These are phyloP conservation scores for Anas platyrhynchos DNA, from an alignment of 2,113 vertebrate species.

Conservation along the genomic window DNA sequence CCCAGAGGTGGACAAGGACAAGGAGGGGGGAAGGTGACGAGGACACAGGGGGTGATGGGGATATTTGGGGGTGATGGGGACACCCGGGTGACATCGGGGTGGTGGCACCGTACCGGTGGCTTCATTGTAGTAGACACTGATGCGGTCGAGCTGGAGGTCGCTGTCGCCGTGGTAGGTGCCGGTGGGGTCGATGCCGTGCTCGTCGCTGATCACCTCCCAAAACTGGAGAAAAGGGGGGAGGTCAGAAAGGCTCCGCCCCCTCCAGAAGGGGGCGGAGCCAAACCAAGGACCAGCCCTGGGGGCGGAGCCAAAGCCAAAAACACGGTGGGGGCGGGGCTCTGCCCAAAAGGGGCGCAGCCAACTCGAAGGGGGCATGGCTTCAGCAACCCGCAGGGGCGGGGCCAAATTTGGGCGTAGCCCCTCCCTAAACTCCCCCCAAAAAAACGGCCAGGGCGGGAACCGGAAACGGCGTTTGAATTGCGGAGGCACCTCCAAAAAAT, in stretches of 20 bases:
- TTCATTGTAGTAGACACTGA: constrained; percentile 88
- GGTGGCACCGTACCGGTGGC: constrained; percentile 76
- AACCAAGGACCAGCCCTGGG: too few species aligned
- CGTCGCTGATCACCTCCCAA: constrained; percentile 88
- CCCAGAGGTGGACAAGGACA: not conserved
- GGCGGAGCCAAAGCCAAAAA: not conserved
- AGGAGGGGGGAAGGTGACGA: not conserved
- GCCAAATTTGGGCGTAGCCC: rapidly evolving
- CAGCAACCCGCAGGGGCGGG: not conserved
- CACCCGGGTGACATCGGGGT: not conserved
- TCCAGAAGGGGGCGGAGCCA: not conserved
- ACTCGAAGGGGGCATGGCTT: rapidly evolving
- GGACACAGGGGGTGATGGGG: not conserved
- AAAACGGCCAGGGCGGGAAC: not conserved
- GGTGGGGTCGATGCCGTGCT: constrained; percentile 86
- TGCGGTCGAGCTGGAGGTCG: constrained; percentile 84
- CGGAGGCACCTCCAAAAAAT: not conserved
- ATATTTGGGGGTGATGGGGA: not conserved
- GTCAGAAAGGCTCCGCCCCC: not conserved
- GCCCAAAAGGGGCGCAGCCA: too few species aligned
- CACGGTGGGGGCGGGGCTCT: too few species aligned
- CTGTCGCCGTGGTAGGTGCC: constrained; percentile 86
- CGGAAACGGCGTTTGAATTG: not conserved
- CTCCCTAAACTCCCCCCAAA: not conserved
- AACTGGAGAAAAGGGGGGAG: constrained; percentile 60